Percentiles rank a stretch among this genome's conserved stretches.
phyloP scores from a whole-genome alignment of 2,113 vertebrate genomes.

The Fregata magnificens region DNA sequence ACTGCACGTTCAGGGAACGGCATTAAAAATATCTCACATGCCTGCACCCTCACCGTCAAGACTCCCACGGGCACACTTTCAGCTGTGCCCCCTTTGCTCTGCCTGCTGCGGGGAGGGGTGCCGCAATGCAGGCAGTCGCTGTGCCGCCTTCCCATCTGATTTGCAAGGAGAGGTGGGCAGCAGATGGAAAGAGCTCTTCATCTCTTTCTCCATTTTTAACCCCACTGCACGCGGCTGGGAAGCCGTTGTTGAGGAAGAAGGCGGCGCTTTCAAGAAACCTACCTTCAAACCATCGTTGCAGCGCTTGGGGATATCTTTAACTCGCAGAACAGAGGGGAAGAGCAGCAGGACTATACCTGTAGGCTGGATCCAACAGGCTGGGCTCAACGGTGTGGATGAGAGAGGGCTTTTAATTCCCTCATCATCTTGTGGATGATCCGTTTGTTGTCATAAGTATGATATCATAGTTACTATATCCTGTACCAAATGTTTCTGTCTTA shows the following conservation, averaged over 20 bases:
- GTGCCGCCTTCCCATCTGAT: not conserved
- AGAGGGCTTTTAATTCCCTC: not conserved
- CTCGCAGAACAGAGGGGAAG: not conserved
- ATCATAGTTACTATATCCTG: not conserved
- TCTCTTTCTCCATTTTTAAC: not conserved
- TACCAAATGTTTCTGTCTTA: not conserved
- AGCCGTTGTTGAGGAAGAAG: slow-evolving; percentile 17
- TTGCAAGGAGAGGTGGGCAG: not conserved
- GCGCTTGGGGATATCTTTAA: not conserved
- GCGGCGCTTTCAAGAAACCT: not conserved
- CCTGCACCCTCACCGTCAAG: not conserved
- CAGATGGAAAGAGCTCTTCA: not conserved
- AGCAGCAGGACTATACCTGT: slow-evolving; percentile 4
- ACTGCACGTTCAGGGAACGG: not conserved
- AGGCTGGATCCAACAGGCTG: slow-evolving; percentile 33
- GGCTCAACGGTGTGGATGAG: not conserved
- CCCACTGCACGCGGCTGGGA: not conserved
- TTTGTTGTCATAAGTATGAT: not conserved
- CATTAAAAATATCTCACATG: not conserved
- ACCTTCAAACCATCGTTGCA: not conserved
- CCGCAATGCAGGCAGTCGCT: not conserved
- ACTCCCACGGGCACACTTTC: not conserved
- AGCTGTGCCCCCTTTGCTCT: not conserved
- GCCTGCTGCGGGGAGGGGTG: not conserved
- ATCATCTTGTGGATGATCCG: not conserved